phyloP scores from a whole-genome alignment of 2,113 vertebrate species.

The Hemiprocne comata region DNA sequence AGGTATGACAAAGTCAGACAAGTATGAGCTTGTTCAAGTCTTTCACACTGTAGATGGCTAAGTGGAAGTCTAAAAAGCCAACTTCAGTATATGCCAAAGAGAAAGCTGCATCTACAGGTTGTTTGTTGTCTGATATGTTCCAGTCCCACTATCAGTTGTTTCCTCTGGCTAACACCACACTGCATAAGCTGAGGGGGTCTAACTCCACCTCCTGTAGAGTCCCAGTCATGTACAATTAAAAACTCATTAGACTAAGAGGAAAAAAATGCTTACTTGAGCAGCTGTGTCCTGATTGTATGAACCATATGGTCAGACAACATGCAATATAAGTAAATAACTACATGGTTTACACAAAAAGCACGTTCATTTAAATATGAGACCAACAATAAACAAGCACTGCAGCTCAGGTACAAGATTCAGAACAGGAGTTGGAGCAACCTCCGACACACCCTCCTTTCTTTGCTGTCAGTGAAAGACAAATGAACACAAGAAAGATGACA shows the following conservation, averaged over 20 bases:
- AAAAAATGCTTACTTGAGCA: neutral
- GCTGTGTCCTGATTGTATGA: neutral
- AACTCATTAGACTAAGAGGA: neutral
- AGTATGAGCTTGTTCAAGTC: neutral
- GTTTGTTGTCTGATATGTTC: fast-evolving
- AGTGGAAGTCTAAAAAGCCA: neutral
- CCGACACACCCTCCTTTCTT: neutral
- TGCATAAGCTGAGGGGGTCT: neutral
- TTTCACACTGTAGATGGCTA: neutral
- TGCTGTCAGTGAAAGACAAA: neutral
- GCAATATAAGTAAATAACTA: neutral
- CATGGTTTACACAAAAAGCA: neutral
- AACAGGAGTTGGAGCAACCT: neutral
- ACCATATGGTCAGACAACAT: constrained; percentile 21
- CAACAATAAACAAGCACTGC: neutral
- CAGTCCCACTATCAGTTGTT: neutral
- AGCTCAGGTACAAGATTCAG: neutral
- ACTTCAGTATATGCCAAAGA: neutral
- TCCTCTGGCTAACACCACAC: neutral
- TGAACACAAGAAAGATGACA: neutral
- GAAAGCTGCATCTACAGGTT: neutral
- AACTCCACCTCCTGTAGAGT: neutral
- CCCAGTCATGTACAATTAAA: constrained; percentile 32
- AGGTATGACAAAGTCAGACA: neutral
- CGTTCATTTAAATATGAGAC: neutral